phyloP scores from a whole-genome alignment of 1,140 invertebrate genomes.

The Drosophila eugracilis region DNA sequence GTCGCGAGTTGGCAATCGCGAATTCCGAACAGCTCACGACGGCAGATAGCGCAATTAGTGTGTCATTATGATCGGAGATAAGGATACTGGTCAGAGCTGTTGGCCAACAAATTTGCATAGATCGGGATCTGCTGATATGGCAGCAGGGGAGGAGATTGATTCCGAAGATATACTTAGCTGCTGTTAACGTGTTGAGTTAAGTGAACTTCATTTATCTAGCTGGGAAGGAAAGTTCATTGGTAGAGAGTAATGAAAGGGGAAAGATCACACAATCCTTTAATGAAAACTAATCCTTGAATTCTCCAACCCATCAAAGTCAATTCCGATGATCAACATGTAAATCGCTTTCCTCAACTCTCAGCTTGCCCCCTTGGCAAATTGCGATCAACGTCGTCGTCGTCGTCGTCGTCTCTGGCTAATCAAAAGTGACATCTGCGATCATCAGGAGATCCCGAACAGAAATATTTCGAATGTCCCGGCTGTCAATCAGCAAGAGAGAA shows the following conservation, averaged over 20 bases:
- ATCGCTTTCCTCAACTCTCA: conserved; percentile 15
- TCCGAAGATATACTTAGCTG: neutral
- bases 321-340: conserved; percentile 26
- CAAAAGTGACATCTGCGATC: conserved; percentile 59
- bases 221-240: too few relatives aligned
- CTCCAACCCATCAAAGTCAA: conserved; percentile 20
- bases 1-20: too few relatives aligned
- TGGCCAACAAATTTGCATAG: conserved; percentile 34
- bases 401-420: too few relatives aligned
- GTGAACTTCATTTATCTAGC: neutral
- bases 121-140: conserved; percentile 7
- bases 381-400: conserved; percentile 27
- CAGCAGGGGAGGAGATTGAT: conserved; percentile 1
- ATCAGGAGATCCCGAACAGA: conserved; percentile 17
- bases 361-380: conserved; percentile 41
- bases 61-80: conserved; percentile 56
- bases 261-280: neutral
- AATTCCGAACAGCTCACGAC: conserved; percentile 21
- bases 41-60: conserved; percentile 53
- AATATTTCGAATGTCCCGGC: conserved; percentile 36
- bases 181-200: conserved; percentile 1
- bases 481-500: conserved; percentile 39
- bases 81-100: conserved; percentile 36
- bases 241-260: too few relatives aligned
- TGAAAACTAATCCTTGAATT: conserved; percentile 2